A percentile compares a stretch with the other conserved stretches of the same genome.
Conservation (phyloP, 2,797 vertebrate genomes). For the Gobionotothen gibberifrons region DNA sequence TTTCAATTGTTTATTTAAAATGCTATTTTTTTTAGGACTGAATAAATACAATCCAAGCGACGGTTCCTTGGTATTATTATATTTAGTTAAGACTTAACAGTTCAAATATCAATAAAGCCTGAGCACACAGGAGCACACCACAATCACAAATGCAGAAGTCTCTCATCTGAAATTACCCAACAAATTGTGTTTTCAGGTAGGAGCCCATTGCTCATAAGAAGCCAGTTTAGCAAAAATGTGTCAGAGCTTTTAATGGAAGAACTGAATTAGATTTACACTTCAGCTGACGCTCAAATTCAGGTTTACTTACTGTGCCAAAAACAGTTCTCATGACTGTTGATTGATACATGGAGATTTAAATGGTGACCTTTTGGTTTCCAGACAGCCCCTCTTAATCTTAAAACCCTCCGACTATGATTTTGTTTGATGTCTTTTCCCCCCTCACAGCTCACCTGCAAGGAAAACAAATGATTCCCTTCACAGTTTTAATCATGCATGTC, state of each 20-base stretch:
- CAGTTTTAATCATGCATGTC: conserved; percentile 66
- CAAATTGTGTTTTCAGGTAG: not conserved
- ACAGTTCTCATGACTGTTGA: not conserved
- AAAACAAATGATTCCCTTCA: conserved; percentile 62
- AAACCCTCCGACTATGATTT: not conserved
- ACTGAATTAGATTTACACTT: not conserved
- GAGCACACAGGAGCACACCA: not conserved
- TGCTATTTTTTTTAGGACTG: not conserved
- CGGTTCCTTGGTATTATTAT: no score
- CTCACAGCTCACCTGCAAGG: conserved; percentile 34
- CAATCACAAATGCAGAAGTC: not conserved
- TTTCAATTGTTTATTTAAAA: no score
- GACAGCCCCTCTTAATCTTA: conserved; percentile 29
- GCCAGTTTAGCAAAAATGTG: not conserved
- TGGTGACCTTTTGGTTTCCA: conserved; percentile 47
- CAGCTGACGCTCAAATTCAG: not conserved
- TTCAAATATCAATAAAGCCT: not conserved
- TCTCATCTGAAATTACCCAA: not conserved
- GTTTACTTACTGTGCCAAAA: conserved; percentile 2
- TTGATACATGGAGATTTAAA: conserved; percentile 24
- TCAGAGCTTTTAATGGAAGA: not conserved
- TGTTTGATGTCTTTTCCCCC: conserved; percentile 12
- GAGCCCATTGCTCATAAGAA: not conserved
- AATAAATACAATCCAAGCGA: not conserved
- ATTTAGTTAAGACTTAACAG: no score